Percentiles rank a stretch among this genome's conserved stretches.
Conservation (phyloP, 2,888 invertebrate genomes). For the Parnassius glacialis region DNA sequence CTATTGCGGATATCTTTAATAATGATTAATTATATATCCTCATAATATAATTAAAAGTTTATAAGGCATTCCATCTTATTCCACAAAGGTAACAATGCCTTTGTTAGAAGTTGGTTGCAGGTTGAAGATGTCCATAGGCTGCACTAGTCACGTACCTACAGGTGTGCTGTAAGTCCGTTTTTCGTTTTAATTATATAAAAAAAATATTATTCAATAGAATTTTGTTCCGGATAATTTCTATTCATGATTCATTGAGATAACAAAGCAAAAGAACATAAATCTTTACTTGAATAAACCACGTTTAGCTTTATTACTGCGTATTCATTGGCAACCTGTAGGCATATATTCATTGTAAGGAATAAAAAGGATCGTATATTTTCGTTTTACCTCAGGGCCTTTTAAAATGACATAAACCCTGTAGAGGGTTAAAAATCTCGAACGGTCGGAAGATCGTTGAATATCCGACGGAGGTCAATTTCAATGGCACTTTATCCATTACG, state of each 20-base stretch:
- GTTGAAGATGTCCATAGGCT: too few relatives aligned
- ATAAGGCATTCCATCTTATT: too few relatives aligned
- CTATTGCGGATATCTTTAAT: too few relatives aligned
- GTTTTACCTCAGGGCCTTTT: slow-evolving; percentile 13
- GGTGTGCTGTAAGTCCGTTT: too few relatives aligned
- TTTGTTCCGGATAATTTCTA: neutral
- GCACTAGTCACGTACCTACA: too few relatives aligned
- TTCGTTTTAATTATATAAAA: too few relatives aligned
- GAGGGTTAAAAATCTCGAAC: slow-evolving; percentile 11
- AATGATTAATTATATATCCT: too few relatives aligned
- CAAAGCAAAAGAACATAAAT: slow-evolving; percentile 6
- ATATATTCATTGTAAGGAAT: slow-evolving; percentile 16
- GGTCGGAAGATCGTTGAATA: slow-evolving; percentile 10
- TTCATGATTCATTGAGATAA: slow-evolving; percentile 2
- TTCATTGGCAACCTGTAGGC: slow-evolving; percentile 17
- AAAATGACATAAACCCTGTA: slow-evolving; percentile 20
- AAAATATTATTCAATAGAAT: too few relatives aligned
- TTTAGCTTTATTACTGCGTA: slow-evolving; percentile 13
- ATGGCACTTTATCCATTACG: slow-evolving; percentile 19
- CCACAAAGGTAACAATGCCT: too few relatives aligned
- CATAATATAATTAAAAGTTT: too few relatives aligned
- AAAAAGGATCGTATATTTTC: slow-evolving; percentile 18
- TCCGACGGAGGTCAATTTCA: slow-evolving; percentile 14
- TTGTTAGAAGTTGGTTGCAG: too few relatives aligned
- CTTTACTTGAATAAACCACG: neutral